Evolutionary conservation across 92 coral and sea anemone genomes (phyloP), one percentile per base, ranked within the genome.

Genomic region (Palythoa caribaeorum): DNA sequence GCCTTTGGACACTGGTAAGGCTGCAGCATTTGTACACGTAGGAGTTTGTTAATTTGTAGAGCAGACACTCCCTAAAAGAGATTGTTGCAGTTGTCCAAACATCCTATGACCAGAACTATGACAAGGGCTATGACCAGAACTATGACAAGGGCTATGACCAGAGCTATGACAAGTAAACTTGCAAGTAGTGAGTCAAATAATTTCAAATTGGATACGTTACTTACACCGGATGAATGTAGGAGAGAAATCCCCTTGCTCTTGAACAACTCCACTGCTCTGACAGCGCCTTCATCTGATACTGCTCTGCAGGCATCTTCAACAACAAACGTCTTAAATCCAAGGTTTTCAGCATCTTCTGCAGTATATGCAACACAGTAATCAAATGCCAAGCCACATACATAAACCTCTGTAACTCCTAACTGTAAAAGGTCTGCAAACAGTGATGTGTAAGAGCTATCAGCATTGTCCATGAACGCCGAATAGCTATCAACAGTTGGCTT

Each of bases 381-480:
- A 21, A 96, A 88, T 36, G 99, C 99, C 79, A 96, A 87, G 9
- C 99, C 99, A 91, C 95, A 89, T 19, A 95, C 11, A 65, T 87
- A 96, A 53, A 95, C 91, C 71, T 96, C 94, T 15, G 95, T 94
- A 7, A 95, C 92, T 48, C 95, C 95, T 44, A 69, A 89, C 21
- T 78, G 78, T 60, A 94, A 80, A 13, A 96, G 91, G 13, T 93
- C 87, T 51, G 83, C 74, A 70, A 96, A 96, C 54, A 96, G 76
- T 2, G 93, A 89, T 0, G 96, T 91, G 55, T 91, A 93, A 9
- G 77, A 71, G 17, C 86, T 83, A 63, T 93, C 95, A 1, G 92
- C 96, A 65, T 91, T 92, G 85, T 93, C 96, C 95, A 95, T 92
- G 91, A 96, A 96, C 59, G 96, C 97, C 20, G 99, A 96, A 80